Conservation (phyloP, 2,888 invertebrate genomes). For the Thelaira solivaga region DNA sequence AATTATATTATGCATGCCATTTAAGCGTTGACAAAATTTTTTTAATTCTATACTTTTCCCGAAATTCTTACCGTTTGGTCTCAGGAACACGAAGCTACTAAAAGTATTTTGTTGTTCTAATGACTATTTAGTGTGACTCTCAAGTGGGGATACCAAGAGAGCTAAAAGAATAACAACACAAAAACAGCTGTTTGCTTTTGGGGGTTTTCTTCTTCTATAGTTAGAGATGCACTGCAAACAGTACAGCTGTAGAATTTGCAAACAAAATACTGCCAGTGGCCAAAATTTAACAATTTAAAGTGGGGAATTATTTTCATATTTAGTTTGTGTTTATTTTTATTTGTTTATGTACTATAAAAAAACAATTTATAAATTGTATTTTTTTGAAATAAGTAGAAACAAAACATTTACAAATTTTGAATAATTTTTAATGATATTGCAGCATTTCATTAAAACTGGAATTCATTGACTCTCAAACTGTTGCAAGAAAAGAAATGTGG, state of each 20-base stretch:
- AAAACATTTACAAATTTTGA: background rate
- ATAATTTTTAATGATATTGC: background rate
- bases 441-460: background rate
- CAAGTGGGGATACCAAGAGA: background rate
- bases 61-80: constrained; percentile 25
- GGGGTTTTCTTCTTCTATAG: background rate
- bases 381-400: no score
- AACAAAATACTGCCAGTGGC: no score
- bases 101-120: constrained; percentile 35
- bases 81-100: constrained; percentile 47
- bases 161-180: constrained; percentile 27
- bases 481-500: no score
- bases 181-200: constrained; percentile 33
- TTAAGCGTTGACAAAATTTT: background rate
- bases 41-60: no score
- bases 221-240: constrained; percentile 7
- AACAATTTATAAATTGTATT: no score
- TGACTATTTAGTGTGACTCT: constrained; percentile 4
- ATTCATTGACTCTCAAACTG: background rate
- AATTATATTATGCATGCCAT: constrained; percentile 15
- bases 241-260: no score
- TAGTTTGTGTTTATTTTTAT: no score
- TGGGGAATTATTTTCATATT: no score
- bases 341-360: no score
- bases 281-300: no score